Conservation (phyloP, 2,888 invertebrate species). For the Melangyna quadrimaculata region DNA sequence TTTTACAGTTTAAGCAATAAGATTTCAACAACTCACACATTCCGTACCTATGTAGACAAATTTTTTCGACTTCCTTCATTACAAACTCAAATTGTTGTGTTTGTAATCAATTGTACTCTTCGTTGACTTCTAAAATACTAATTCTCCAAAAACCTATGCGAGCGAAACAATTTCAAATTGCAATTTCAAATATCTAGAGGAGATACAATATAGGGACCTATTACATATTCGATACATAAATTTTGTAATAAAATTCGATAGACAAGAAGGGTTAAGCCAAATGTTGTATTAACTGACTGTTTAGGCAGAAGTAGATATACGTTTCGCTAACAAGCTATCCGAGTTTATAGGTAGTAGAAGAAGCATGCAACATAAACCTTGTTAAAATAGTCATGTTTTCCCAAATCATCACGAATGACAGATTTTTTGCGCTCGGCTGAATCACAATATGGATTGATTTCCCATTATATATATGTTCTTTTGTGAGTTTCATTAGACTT, state of each 20-base stretch:
- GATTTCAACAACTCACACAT: too few species aligned
- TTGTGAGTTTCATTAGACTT: slow-evolving; percentile 19
- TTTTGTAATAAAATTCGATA: slow-evolving; percentile 19
- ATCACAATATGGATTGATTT: slow-evolving; percentile 65
- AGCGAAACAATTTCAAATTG: background rate
- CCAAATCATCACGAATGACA: slow-evolving; percentile 56
- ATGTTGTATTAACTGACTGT: slow-evolving; percentile 6
- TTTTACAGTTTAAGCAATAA: background rate
- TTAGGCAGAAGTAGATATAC: background rate
- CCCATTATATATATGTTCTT: slow-evolving; percentile 39
- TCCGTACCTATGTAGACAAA: background rate
- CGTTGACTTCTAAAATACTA: background rate
- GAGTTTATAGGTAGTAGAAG: background rate
- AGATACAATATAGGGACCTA: background rate
- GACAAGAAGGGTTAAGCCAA: slow-evolving; percentile 17
- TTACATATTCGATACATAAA: background rate
- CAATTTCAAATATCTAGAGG: background rate
- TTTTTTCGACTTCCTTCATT: background rate
- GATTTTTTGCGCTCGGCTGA: slow-evolving; percentile 47
- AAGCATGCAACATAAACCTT: slow-evolving; percentile 28
- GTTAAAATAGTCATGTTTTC: slow-evolving; percentile 45
- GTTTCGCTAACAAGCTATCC: background rate
- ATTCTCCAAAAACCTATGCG: background rate
- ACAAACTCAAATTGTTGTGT: background rate
- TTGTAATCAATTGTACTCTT: background rate